Base-by-base conservation (phyloP, 2,888 invertebrate species). In the Caenorhabditis doughertyi region DNA sequence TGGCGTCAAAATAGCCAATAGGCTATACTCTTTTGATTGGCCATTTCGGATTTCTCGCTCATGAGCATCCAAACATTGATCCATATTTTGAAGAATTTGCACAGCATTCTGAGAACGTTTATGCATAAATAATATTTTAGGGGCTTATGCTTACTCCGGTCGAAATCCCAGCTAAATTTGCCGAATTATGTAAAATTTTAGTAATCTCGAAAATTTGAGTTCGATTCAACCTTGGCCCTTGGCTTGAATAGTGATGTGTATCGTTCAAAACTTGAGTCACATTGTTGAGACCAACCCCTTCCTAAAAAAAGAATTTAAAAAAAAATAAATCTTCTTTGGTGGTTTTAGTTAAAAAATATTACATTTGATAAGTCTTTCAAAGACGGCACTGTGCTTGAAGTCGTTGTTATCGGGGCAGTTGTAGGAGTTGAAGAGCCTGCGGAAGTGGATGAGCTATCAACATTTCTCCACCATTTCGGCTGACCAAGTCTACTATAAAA, bases 61-160 rank as follows among this genome's bases (percentile, higher is more conserved):
- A 2, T 73, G 55, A 7, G 82, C 82, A 44, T 72, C 62, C 68
- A 82, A 23, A n/a, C 44, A 23, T 9, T 67, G 32, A 49, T 82
- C 82, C 53, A 82, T 68, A 23, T 82, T 82, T 44, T 44, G 23
- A n/a, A 82, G 51, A 21, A 82, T 82, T 62, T 79, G 77, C 0
- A 39, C 7, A 3, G 79, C 70, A 21, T 83, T 71, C 83, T 82
- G 39, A n/a, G n/a, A n/a, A n/a, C n/a, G n/a, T n/a, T n/a, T n/a
- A n/a, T n/a, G n/a, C n/a, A n/a, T n/a, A n/a, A n/a, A n/a, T n/a
- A n/a, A n/a, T n/a, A n/a, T n/a, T n/a, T n/a, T n/a, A n/a, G n/a
- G n/a, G n/a, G n/a, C n/a, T n/a, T n/a, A n/a, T n/a, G 13, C 55
- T 5, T 27, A 29, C 29, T 29, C 70, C 47, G 2, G 53, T 18